Conservation (phyloP, 2,113 vertebrate genomes). For the Apus apus region DNA sequence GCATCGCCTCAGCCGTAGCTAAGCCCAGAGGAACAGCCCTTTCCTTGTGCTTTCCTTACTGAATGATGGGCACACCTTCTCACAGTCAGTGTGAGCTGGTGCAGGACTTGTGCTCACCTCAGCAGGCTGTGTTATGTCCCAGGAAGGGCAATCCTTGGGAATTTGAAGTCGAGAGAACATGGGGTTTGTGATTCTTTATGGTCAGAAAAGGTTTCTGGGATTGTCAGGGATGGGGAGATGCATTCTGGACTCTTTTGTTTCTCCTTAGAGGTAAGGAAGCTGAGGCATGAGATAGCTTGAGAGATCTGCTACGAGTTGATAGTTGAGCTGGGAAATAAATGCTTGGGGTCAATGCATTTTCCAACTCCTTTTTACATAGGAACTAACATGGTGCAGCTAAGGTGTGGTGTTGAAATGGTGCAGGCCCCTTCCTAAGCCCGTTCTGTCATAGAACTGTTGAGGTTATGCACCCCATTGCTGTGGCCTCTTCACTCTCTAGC, state of each 20-base stretch:
- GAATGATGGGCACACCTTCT: background rate
- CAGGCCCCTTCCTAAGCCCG: background rate
- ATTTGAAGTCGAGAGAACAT: background rate
- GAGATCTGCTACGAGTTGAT: rapidly evolving
- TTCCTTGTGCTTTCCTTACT: background rate
- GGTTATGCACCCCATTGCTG: background rate
- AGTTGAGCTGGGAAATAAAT: background rate
- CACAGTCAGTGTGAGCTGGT: background rate
- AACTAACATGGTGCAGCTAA: rapidly evolving
- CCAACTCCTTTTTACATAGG: background rate
- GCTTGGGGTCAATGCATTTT: background rate
- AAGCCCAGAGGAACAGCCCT: background rate
- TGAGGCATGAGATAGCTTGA: background rate
- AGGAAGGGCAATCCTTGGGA: background rate
- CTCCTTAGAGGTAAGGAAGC: background rate
- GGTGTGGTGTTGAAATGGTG: background rate
- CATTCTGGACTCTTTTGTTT: background rate
- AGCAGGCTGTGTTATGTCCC: background rate
- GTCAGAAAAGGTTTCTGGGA: background rate
- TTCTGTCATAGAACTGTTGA: background rate
- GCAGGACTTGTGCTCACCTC: background rate
- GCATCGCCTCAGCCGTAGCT: background rate
- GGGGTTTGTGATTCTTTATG: background rate
- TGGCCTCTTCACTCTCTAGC: background rate
- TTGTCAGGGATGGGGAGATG: background rate